Conservation (phyloP, 2,113 vertebrate genomes). For the Pelusios castaneus region DNA sequence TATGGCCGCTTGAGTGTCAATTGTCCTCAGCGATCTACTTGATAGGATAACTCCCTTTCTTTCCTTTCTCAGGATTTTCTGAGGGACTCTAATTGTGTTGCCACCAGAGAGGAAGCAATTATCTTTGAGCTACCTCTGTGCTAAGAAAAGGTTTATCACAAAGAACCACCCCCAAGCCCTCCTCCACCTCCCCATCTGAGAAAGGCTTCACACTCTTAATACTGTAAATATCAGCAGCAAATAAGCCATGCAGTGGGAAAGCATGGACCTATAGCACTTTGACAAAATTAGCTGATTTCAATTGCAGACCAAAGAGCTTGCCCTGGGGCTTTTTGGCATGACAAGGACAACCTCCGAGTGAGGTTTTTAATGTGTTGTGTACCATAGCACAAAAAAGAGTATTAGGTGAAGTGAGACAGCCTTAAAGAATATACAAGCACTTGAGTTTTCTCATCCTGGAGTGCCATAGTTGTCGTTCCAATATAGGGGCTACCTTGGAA, state of each 20-base stretch:
- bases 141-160: slow-evolving; percentile 30
- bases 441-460: accelerated
- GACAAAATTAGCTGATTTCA: not conserved
- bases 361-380: not conserved
- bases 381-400: not conserved
- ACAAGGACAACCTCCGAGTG: not conserved
- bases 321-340: not conserved
- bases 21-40: not conserved
- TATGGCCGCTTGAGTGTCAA: not conserved
- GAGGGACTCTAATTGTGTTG: slow-evolving; percentile 24
- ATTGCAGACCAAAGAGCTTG: not conserved
- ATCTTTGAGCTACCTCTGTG: slow-evolving; percentile 48
- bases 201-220: not conserved
- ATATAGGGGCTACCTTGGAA: not conserved
- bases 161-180: slow-evolving; percentile 15
- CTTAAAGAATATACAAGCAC: not conserved
- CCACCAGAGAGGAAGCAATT: not conserved
- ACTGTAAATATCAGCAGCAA: slow-evolving; percentile 30
- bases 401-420: not conserved
- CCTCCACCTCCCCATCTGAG: not conserved
- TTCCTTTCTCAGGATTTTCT: not conserved
- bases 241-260: not conserved
- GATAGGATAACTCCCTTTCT: not conserved
- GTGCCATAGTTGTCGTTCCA: not conserved
- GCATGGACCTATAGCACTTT: accelerated